Conservation (phyloP, 2,797 vertebrate genomes). For the Aulostomus chinensis region DNA sequence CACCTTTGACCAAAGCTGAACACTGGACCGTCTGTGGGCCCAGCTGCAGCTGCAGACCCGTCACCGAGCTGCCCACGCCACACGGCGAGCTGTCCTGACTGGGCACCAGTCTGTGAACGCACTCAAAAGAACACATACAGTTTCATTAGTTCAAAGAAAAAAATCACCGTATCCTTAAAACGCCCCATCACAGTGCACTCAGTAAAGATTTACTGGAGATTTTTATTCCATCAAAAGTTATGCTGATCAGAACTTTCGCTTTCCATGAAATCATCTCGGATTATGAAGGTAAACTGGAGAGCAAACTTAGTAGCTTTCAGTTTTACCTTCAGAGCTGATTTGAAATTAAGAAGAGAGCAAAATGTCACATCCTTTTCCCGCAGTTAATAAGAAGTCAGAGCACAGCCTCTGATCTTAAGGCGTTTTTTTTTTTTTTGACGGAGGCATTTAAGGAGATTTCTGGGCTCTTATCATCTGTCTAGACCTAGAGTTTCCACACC, state of each 20-base stretch:
- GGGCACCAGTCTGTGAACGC: slow-evolving; percentile 65
- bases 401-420: not conserved
- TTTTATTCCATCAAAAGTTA: slow-evolving; percentile 21
- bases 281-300: not conserved
- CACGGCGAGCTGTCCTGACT: slow-evolving; percentile 55
- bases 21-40: slow-evolving; percentile 84
- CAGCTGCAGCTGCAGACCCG: slow-evolving; percentile 84
- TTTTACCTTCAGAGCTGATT: slow-evolving; percentile 2
- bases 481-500: no score
- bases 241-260: no score
- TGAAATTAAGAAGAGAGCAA: slow-evolving; percentile 7
- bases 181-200: not conserved
- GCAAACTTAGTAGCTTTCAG: no score
- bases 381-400: no score
- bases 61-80: slow-evolving; percentile 67
- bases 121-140: not conserved
- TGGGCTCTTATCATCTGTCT: not conserved
- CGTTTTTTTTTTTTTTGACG: no score
- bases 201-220: no score
- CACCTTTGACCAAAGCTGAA: slow-evolving; percentile 87
- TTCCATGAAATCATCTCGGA: not conserved
- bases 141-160: not conserved
- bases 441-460: slow-evolving; percentile 16
- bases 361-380: slow-evolving; percentile 14
- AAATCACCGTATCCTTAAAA: no score